Evolutionary conservation across 2,797 vertebrate genomes (phyloP).

Genomic region (Morus bassanus): DNA sequence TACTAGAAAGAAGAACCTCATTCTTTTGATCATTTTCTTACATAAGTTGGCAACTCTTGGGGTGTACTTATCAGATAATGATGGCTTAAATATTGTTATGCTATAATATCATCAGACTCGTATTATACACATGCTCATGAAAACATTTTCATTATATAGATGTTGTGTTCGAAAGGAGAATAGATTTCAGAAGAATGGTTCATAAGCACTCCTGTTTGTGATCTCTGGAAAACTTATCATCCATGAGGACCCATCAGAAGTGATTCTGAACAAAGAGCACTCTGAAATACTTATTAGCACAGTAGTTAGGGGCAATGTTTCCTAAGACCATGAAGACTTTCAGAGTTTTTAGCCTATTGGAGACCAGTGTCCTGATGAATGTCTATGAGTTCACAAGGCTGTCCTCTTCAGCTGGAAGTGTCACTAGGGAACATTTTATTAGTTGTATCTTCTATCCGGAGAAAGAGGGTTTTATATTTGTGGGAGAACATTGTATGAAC

Average conservation of each 20-base stretch:
- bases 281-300: neutral
- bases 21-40: neutral
- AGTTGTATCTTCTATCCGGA: neutral
- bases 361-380: neutral
- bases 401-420: neutral
- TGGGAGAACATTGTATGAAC: neutral
- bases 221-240: neutral
- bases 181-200: neutral
- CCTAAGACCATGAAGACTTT: neutral
- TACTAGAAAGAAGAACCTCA: neutral
- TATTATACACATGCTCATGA: neutral
- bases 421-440: neutral
- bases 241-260: neutral
- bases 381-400: neutral
- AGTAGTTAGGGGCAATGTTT: neutral
- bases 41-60: neutral
- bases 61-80: neutral
- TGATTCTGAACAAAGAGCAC: neutral
- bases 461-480: neutral
- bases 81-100: neutral
- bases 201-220: neutral
- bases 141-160: neutral
- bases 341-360: neutral
- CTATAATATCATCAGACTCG: neutral
- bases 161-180: neutral